These are phyloP conservation scores for Fukomys damarensis DNA, from an alignment of 2,113 vertebrate genomes.

Conservation along the genomic window DNA sequence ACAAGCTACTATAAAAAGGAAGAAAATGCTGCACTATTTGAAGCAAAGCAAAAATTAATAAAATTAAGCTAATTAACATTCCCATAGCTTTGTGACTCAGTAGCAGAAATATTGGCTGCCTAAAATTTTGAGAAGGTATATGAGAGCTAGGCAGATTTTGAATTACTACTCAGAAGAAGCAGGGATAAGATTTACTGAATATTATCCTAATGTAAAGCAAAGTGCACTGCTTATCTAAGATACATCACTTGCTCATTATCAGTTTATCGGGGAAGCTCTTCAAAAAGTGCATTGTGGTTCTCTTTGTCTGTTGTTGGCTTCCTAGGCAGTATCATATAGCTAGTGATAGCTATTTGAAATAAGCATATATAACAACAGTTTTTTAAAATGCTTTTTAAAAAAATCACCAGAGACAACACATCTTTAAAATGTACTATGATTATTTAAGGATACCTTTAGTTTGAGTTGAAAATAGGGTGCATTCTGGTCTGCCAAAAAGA, in stretches of 20 bases:
- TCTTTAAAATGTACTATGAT: too few relatives aligned
- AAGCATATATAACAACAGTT: not conserved
- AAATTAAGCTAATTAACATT: not conserved
- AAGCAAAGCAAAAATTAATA: slow-evolving; percentile 41
- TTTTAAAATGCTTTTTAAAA: not conserved
- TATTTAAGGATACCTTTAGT: slow-evolving; percentile 88
- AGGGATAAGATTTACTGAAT: not conserved
- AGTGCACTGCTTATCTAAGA: not conserved
- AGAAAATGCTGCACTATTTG: not conserved
- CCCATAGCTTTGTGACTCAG: not conserved
- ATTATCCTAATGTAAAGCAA: not conserved
- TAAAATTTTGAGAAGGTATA: not conserved
- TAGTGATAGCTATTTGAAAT: not conserved
- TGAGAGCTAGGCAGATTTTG: not conserved
- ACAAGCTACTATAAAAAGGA: not conserved
- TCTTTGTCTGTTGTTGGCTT: not conserved
- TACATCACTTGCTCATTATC: not conserved
- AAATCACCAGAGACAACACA: too few relatives aligned
- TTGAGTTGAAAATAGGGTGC: slow-evolving; percentile 96
- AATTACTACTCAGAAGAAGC: not conserved
- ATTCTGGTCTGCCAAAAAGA: slow-evolving; percentile 96
- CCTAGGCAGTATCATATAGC: not conserved
- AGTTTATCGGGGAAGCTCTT: not conserved
- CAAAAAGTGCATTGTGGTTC: slow-evolving; percentile 2
- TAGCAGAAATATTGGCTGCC: not conserved